Conservation (phyloP, 2,797 vertebrate genomes). For the Remorina albescens region DNA sequence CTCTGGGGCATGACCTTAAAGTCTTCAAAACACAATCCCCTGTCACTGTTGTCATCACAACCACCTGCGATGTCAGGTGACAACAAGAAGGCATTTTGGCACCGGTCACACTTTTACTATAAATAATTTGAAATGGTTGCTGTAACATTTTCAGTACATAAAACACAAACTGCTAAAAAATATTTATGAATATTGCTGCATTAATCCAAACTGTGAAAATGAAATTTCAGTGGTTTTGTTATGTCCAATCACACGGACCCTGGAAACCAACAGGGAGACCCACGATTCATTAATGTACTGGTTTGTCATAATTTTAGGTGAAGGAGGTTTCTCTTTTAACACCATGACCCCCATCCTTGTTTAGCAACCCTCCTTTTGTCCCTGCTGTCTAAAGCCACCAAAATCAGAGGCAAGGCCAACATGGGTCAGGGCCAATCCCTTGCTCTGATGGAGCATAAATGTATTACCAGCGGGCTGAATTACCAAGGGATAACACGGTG, state of each 20-base stretch:
- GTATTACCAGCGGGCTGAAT: conserved; percentile 76
- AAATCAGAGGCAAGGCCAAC: conserved; percentile 73
- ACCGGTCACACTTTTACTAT: conserved; percentile 4
- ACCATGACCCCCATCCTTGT: conserved; percentile 64
- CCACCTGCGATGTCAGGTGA: conserved; percentile 2
- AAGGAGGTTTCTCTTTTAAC: conserved; percentile 61
- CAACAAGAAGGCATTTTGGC: conserved; percentile 15
- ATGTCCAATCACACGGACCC: conserved; percentile 19
- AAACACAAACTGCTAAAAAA: conserved; percentile 37
- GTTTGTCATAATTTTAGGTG: conserved; percentile 64
- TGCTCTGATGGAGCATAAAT: conserved; percentile 83
- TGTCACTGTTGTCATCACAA: neutral
- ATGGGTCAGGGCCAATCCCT: conserved; percentile 78
- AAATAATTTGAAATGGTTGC: conserved; percentile 15
- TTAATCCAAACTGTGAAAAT: conserved; percentile 42
- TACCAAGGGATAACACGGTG: conserved; percentile 76
- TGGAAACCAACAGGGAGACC: conserved; percentile 33
- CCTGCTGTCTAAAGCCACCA: conserved; percentile 75
- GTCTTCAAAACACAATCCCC: conserved; percentile 12
- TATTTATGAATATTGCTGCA: conserved; percentile 44
- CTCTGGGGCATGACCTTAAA: conserved; percentile 23
- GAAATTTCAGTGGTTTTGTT: conserved; percentile 41
- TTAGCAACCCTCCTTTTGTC: conserved; percentile 68
- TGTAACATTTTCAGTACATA: conserved; percentile 12
- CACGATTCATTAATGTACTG: conserved; percentile 45